Evolutionary conservation across 1,140 invertebrate species (phyloP), one percentile per base, ranked within the genome.

Genomic region (Drosophila gunungcola): DNA sequence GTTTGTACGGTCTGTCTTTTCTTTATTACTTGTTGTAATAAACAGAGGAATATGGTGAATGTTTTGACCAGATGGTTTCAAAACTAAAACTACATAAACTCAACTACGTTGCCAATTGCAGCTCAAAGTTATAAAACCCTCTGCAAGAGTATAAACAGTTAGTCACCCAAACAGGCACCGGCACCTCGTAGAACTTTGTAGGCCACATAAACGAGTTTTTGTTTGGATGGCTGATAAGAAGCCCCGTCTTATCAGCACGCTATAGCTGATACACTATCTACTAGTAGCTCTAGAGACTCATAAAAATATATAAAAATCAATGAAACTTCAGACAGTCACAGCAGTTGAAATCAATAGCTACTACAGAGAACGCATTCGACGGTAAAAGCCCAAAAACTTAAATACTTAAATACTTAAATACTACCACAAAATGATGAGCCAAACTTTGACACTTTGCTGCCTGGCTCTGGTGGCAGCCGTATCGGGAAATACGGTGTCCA

Each of bases 241-340:
- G 10, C 3, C 12, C 12, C 3, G 9, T 3, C 16, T 75, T 80
- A 86, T 89, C 83, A 73, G 58, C 3, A 3, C 4, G 5, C 60
- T 29, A 13, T n/a, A 36, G 42, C 64, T 80, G 83, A 86, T 86
- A 86, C 54, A 9, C 53, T 51, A 49, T 55, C 68, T 45, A 16
- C 29, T 56, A 67, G 60, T 67, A 64, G 57, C 55, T 58, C 25
- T 42, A 42, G 43, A 57, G 78, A 51, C 45, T 32, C 46, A 49
- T 68, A 80, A 80, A 84, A 63, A 79, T 74, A 81, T 77, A 85
- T 83, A 86, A 76, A 85, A 79, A 79, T 80, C 83, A 79, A 89
- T 83, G 75, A 64, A 77, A 63, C 63, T 56, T 36, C 45, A 56
- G 73, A 80, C 84, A 86, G 79, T 75, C 52, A 86, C 42, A 27